phyloP scores from a whole-genome alignment of 2,113 vertebrate species.

The Plecturocebus donacophilus region DNA sequence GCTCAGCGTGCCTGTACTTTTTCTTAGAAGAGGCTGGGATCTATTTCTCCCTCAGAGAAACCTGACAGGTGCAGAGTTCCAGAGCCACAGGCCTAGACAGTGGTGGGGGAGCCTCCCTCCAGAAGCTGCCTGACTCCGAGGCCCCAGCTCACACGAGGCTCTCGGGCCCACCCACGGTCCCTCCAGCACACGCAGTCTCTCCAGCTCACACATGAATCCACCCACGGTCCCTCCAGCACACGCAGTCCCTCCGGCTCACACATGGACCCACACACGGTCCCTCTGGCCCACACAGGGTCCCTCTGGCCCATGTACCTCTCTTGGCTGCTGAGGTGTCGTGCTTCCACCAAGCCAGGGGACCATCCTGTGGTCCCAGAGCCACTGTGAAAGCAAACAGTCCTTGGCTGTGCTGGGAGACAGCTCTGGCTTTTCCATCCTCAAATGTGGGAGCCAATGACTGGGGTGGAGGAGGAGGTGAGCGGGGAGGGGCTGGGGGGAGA shows the following conservation, averaged over 20 bases:
- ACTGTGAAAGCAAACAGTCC: too few relatives aligned
- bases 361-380: too few relatives aligned
- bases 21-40: not conserved
- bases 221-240: too few relatives aligned
- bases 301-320: too few relatives aligned
- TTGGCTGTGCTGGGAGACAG: not conserved
- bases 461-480: not conserved
- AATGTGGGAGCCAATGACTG: not conserved
- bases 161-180: not conserved
- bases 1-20: too few relatives aligned
- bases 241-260: too few relatives aligned
- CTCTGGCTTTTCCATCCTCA: not conserved
- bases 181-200: too few relatives aligned
- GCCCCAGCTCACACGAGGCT: not conserved
- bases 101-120: not conserved
- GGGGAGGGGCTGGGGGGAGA: too few relatives aligned
- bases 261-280: too few relatives aligned
- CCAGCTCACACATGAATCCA: fast-evolving
- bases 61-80: not conserved
- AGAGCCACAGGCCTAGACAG: not conserved
- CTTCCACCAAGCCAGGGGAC: not conserved
- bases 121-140: not conserved
- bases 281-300: too few relatives aligned
- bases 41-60: not conserved
- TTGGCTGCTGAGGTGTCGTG: not conserved